Conservation (phyloP, 1,140 invertebrate species). For the Dreissena rostriformis region DNA sequence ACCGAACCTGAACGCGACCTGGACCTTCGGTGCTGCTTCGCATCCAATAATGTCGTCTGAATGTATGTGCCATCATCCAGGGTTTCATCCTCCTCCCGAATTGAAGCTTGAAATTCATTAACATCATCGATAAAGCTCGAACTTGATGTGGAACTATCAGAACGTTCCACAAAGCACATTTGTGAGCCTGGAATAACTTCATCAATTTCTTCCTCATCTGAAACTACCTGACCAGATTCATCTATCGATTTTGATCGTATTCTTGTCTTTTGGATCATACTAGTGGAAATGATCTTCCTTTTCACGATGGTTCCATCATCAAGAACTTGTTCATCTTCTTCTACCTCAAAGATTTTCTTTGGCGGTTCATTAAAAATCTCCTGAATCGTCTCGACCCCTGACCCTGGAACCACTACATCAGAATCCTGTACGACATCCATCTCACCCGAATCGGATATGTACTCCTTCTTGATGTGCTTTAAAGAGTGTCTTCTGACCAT, state of each 20-base stretch:
- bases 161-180: slow-evolving; percentile 65
- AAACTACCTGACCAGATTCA: slow-evolving; percentile 54
- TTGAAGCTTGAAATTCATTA: slow-evolving; percentile 63
- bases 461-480: slow-evolving; percentile 65
- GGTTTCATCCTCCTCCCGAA: slow-evolving; percentile 69
- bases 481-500: slow-evolving; percentile 67
- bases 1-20: slow-evolving; percentile 65
- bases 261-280: slow-evolving; percentile 71
- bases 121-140: slow-evolving; percentile 52
- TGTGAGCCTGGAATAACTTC: slow-evolving; percentile 76
- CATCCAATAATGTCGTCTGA: slow-evolving; percentile 66
- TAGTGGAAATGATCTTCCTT: slow-evolving; percentile 68
- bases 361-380: slow-evolving; percentile 77
- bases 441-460: slow-evolving; percentile 67
- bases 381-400: slow-evolving; percentile 63
- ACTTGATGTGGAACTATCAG: slow-evolving; percentile 42
- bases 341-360: slow-evolving; percentile 71
- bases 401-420: slow-evolving; percentile 67
- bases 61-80: slow-evolving; percentile 73
- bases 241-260: slow-evolving; percentile 73
- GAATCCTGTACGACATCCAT: slow-evolving; percentile 64
- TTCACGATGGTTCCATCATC: slow-evolving; percentile 78
- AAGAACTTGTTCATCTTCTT: slow-evolving; percentile 75
- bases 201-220: slow-evolving; percentile 73
- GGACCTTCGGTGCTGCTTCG: slow-evolving; percentile 49